Percentiles rank a stretch among this genome's conserved stretches.
Conservation (phyloP, 2,113 vertebrate genomes). For the Petromus typicus region DNA sequence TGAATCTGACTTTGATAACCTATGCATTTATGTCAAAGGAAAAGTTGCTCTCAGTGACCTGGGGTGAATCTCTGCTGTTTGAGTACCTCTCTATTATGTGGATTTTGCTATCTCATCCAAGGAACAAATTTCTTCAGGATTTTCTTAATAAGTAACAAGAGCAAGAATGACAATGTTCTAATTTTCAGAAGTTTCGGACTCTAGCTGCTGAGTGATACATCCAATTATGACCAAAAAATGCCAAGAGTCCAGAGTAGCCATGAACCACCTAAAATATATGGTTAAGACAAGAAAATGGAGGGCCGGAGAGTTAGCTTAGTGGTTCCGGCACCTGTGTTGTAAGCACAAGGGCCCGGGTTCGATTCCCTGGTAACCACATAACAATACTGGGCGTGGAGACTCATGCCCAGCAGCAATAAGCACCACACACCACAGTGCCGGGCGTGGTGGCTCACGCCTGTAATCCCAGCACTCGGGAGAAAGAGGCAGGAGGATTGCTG, state of each 20-base stretch:
- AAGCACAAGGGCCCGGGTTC: too few relatives aligned
- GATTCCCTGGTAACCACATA: too few relatives aligned
- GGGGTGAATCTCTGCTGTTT: neutral
- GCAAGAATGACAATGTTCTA: neutral
- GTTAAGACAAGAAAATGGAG: neutral
- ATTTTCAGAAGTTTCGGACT: neutral
- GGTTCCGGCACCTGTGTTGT: too few relatives aligned
- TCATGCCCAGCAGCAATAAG: too few relatives aligned
- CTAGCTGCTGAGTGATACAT: neutral
- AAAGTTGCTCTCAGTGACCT: neutral
- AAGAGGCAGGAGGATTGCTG: too few relatives aligned
- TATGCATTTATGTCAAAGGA: neutral
- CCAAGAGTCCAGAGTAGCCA: neutral
- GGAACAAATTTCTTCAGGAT: neutral
- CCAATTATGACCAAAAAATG: neutral
- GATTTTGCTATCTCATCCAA: neutral
- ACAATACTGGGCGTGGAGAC: too few relatives aligned
- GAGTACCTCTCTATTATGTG: neutral
- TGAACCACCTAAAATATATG: neutral
- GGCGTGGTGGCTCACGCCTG: too few relatives aligned
- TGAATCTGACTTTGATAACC: neutral
- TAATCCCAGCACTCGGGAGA: too few relatives aligned
- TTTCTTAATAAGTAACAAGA: neutral
- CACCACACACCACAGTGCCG: too few relatives aligned
- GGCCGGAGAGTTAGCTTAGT: too few relatives aligned